Evolutionary conservation across 2,888 invertebrate genomes (phyloP).

Genomic region (Limnephilus rhombicus): DNA sequence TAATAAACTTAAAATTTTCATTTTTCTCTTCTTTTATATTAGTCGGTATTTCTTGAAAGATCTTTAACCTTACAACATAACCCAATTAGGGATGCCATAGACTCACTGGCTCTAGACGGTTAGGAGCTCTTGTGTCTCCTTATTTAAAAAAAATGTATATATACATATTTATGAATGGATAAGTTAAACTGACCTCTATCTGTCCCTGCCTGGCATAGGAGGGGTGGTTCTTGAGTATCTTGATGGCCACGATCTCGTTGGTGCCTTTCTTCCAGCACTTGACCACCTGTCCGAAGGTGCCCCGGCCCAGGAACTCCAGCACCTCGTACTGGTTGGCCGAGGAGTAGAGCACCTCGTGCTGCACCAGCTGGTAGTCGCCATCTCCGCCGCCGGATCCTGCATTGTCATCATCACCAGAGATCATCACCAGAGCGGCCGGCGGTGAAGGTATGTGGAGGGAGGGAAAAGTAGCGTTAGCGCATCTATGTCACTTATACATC

Average conservation of each 20-base stretch:
- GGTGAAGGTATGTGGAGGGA: conserved; percentile 51
- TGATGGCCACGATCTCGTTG: conserved; percentile 99
- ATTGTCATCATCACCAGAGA: neutral
- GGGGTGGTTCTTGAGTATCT: conserved; percentile 99
- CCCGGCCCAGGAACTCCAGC: conserved; percentile 98
- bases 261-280: conserved; percentile 99
- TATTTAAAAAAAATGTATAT: no score
- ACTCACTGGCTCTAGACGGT: no score
- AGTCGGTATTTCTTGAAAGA: no score
- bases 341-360: conserved; percentile 98
- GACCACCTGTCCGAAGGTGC: conserved; percentile 99
- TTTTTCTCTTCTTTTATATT: no score
- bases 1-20: no score
- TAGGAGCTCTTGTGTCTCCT: no score
- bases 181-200: conserved; percentile 89
- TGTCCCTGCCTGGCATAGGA: conserved; percentile 99
- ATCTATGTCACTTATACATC: conserved; percentile 5
- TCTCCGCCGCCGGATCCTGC: conserved; percentile 87
- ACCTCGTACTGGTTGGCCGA: conserved; percentile 96
- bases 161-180: no score
- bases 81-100: no score
- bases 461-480: conserved; percentile 56
- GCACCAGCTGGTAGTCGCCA: conserved; percentile 98
- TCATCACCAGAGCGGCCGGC: conserved; percentile 79
- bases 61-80: no score